Percentiles rank a stretch among this genome's conserved stretches.
Evolutionary conservation across 2,797 vertebrate species (phyloP).

Genomic region (Mergus octosetaceus): DNA sequence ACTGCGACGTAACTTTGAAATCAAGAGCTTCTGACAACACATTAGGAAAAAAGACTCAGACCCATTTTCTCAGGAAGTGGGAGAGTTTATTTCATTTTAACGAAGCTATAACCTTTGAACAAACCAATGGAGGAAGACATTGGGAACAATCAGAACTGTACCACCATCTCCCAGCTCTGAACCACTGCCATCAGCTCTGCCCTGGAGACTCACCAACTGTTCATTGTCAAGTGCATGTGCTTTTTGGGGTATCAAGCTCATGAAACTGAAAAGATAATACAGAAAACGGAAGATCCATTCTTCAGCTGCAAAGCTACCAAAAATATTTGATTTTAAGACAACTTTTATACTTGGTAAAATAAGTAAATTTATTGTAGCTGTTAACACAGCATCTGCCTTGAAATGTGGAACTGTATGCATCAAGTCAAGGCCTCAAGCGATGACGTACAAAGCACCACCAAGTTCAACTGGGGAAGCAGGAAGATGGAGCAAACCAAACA

Average conservation of each 20-base stretch:
- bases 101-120: neutral
- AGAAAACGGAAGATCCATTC: neutral
- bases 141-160: neutral
- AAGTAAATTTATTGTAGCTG: neutral
- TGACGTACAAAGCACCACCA: neutral
- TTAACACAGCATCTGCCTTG: neutral
- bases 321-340: neutral
- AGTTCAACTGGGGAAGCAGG: neutral
- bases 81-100: neutral
- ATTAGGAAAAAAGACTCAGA: neutral
- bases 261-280: neutral
- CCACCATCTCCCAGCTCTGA: neutral
- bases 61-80: neutral
- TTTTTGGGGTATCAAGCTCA: neutral
- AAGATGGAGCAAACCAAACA: neutral
- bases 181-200: accelerated
- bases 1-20: neutral
- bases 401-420: neutral
- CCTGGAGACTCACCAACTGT: neutral
- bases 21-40: neutral
- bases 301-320: neutral
- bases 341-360: neutral
- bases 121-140: neutral
- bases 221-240: neutral
- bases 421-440: neutral